These are phyloP conservation scores for Enteromius radiatus DNA, from an alignment of 2,797 vertebrate genomes.

Conservation along the genomic window DNA sequence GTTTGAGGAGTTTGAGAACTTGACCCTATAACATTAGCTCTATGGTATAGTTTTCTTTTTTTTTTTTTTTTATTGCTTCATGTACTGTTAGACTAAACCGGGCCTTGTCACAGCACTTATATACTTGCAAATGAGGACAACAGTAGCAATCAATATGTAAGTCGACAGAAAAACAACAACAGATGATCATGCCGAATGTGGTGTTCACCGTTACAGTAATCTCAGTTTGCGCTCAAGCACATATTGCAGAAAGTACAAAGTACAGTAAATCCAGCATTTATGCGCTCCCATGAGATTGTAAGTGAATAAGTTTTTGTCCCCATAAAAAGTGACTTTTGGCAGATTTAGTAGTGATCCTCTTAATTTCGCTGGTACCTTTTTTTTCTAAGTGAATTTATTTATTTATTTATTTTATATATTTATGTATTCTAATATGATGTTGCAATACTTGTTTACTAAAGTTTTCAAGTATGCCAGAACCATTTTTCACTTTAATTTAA, in stretches of 20 bases:
- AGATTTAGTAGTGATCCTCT: neutral
- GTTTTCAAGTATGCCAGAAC: neutral
- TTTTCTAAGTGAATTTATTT: too few relatives aligned
- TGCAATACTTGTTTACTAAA: neutral
- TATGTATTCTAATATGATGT: neutral
- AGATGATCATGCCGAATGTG: neutral
- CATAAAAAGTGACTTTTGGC: neutral
- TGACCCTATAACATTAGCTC: too few relatives aligned
- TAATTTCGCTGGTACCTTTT: neutral
- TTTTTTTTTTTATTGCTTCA: too few relatives aligned
- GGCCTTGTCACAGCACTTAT: too few relatives aligned
- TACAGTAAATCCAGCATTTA: neutral
- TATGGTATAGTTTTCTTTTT: too few relatives aligned
- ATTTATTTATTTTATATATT: too few relatives aligned
- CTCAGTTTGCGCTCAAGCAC: neutral
- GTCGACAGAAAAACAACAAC: too few relatives aligned
- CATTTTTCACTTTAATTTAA: neutral
- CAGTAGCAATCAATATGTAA: too few relatives aligned
- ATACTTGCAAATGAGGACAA: too few relatives aligned
- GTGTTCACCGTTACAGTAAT: neutral
- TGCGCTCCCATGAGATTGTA: neutral
- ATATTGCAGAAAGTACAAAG: neutral
- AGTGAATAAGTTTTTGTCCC: neutral
- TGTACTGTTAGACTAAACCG: too few relatives aligned
- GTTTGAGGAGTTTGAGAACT: too few relatives aligned